Evolutionary conservation across 2,888 invertebrate species (phyloP), one percentile per base, ranked within the genome.

Genomic region (Ommatoiulus sabulosus): DNA sequence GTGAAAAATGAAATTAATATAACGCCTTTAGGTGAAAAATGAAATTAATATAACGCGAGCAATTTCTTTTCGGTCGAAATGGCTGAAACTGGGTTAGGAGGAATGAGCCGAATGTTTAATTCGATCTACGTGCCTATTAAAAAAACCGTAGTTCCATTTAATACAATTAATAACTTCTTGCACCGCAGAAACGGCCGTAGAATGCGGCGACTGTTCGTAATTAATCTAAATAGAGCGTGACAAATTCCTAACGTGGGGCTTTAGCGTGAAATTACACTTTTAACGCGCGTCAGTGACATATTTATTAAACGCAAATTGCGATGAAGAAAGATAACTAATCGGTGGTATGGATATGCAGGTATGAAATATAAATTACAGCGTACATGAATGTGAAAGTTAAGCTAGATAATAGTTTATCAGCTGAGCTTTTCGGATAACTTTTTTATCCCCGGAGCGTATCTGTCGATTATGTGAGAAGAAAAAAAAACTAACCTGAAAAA

Each of bases 191-290:
- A n/a, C n/a, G n/a, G n/a, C n/a, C n/a, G n/a, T n/a, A n/a, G n/a
- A n/a, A 46, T 46, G 46, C 8, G 46, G 46, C 46, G 46, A 46
- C 46, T 46, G 5, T 57, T 57, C 3, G 6, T 57, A 5, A 12
- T n/a, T 80, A 12, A 80, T 80, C 80, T 80, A 80, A 80, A 24
- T 80, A 80, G 80, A 80, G 80, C 35, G 10, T 52, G 52, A 52
- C 15, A 52, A 52, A 52, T 52, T 52, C 52, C 52, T 80, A 24
- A 80, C 80, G 35, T 80, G 2, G 17, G 57, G n/a, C n/a, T 80
- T 80, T 24, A 80, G 24, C 24, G 20, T 80, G 57, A 80, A 15
- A 80, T 24, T 35, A 46, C 46, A 46, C 46, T n/a, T 57, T 52
- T 52, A 52, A 52, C 52, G 12, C 17, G 57, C 17, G n/a, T 3